phyloP scores from a whole-genome alignment of 1,140 invertebrate species.

The Conus ventricosus region DNA sequence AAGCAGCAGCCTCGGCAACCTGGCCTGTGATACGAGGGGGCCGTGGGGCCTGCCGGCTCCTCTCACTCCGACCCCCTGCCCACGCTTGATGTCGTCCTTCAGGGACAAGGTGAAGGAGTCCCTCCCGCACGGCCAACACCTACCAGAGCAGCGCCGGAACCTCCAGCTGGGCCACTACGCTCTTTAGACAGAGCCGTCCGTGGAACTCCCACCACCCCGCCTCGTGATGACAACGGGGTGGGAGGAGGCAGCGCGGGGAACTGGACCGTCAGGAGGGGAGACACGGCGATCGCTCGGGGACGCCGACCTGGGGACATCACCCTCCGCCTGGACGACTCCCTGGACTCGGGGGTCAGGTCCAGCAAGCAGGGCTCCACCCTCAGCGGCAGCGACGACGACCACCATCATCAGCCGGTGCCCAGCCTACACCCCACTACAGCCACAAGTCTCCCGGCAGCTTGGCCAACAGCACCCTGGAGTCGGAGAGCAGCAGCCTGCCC shows the following conservation, averaged over 20 bases:
- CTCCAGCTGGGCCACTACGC: conserved; percentile 41
- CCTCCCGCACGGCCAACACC: conserved; percentile 43
- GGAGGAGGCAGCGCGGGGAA: background rate
- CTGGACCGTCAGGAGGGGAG: background rate
- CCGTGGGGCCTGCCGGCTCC: background rate
- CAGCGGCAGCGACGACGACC: conserved; percentile 37
- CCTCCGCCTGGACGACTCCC: conserved; percentile 31
- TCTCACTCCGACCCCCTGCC: conserved; percentile 30
- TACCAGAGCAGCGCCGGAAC: conserved; percentile 44
- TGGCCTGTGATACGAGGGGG: conserved; percentile 36
- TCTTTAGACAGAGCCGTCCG: conserved; percentile 33
- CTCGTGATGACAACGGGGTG: background rate
- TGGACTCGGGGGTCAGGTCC: conserved; percentile 14
- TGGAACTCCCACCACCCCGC: background rate
- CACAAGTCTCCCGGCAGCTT: conserved; percentile 9
- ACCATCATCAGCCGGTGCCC: background rate
- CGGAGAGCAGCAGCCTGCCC: conserved; percentile 28
- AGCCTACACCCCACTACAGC: background rate
- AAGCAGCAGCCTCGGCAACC: conserved; percentile 33
- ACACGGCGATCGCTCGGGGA: conserved; percentile 19
- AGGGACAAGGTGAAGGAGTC: conserved; percentile 54
- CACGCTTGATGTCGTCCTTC: conserved; percentile 52
- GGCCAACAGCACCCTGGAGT: conserved; percentile 14
- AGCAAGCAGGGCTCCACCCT: conserved; percentile 32
- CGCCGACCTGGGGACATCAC: conserved; percentile 28